Base-by-base conservation (phyloP, 2,113 vertebrate genomes). In the Phrynosoma blainvillii region DNA sequence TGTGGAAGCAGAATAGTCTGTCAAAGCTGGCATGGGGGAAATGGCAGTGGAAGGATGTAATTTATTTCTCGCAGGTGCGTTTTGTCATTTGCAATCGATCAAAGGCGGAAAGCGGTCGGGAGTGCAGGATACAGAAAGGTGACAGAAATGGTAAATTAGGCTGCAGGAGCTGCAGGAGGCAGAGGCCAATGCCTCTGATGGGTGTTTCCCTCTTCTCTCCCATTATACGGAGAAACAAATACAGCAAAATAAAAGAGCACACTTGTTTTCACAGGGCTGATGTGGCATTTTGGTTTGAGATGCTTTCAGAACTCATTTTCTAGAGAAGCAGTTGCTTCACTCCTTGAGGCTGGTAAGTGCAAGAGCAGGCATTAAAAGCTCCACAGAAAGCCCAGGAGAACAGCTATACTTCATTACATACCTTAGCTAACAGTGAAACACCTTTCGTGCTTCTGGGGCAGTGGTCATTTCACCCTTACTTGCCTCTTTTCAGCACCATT, bases 111-210 rank as follows among this genome's bases (percentile, higher is more conserved):
- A 86, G 66, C 52, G 32, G 65, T 62, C 27, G 36, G 62, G 84
- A 89, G 74, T 52, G 79, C 52, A 23, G 79, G 88, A 47, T 82
- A 89, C 40, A 62, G 88, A 89, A 86, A 89, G 79, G 88, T 89
- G 84, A 89, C 84, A 86, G 84, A 89, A 89, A 89, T 36, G 79
- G 84, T 65, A 86, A 82, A 89, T 83, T 82, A 59, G 88, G 88
- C 79, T 89, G 84, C 79, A 47, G 88, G 88, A 89, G 74, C 32
- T 42, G 47, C 80, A 77, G 0, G 27, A 83, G 84, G 79, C 84
- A 82, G 79, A 86, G 79, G 79, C 79, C 84, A 86, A 30, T 1
- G 25, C 79, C 47, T 89, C 88, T 30, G 73, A 77, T 0, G 27
- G 84, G 73, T 62, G 25, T 82, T 81, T 36, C 59, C 78, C 62